Evolutionary conservation across 2,797 vertebrate genomes (phyloP).

Genomic region (Sebastes jordani): DNA sequence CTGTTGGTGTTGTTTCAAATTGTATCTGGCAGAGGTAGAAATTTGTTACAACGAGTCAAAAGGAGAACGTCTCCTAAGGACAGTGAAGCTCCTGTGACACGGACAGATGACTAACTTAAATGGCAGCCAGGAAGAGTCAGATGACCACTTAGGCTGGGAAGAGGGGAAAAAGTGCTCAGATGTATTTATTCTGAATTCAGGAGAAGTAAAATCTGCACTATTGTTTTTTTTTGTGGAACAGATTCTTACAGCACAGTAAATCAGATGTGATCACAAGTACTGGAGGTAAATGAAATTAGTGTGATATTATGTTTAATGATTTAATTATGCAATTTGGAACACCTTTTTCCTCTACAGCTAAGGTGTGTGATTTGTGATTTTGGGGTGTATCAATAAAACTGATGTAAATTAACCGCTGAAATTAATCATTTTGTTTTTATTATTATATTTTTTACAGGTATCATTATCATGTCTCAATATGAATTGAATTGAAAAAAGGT

Average conservation of each 20-base stretch:
- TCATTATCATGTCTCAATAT: not conserved
- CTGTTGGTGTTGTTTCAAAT: slow-evolving; percentile 1
- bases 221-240: not conserved
- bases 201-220: not conserved
- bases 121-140: slow-evolving; percentile 33
- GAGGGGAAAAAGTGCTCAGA: not conserved
- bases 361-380: not conserved
- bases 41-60: slow-evolving; percentile 15
- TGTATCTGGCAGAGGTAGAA: not conserved
- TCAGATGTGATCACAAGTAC: not conserved
- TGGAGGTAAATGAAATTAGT: not conserved
- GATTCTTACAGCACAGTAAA: not conserved
- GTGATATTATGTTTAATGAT: not conserved
- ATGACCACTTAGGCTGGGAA: not conserved
- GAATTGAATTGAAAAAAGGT: not conserved
- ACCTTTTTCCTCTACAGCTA: not conserved
- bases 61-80: slow-evolving; percentile 27
- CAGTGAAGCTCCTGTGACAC: slow-evolving; percentile 12
- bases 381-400: not conserved
- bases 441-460: not conserved
- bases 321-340: not conserved
- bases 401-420: not conserved
- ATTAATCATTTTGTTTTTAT: not conserved
- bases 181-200: slow-evolving; percentile 30
- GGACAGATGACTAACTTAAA: slow-evolving; percentile 11